phyloP scores from a whole-genome alignment of 2,797 vertebrate species.

The Crypturellus tataupa region DNA sequence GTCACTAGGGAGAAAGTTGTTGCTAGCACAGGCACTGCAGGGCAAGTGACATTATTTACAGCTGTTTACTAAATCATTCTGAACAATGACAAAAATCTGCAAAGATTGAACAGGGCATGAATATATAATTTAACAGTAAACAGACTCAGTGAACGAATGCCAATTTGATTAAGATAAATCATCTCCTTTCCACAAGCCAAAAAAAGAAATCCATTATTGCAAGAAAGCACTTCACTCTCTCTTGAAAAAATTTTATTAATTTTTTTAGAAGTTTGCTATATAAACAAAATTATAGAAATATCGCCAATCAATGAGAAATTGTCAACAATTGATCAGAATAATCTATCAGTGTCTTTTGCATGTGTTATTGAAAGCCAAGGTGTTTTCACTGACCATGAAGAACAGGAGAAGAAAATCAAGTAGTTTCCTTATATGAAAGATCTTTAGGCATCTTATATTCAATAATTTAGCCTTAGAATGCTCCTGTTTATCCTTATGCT shows the following conservation, averaged over 20 bases:
- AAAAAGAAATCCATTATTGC: background rate
- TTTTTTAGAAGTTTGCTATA: background rate
- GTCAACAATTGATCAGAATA: background rate
- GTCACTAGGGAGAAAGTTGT: background rate
- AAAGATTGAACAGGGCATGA: conserved; percentile 3
- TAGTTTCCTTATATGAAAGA: background rate
- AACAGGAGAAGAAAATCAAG: background rate
- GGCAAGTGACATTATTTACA: conserved; percentile 29
- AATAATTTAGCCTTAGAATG: background rate
- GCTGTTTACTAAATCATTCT: conserved; percentile 6
- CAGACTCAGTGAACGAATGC: background rate
- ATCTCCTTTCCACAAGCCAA: background rate
- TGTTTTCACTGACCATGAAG: background rate
- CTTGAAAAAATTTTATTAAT: background rate
- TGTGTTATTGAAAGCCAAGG: background rate
- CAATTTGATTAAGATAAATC: conserved; percentile 22
- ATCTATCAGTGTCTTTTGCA: background rate
- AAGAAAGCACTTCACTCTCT: background rate
- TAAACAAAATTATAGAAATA: background rate
- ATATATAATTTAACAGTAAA: conserved; percentile 30
- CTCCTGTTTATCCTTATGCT: background rate
- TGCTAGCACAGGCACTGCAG: background rate
- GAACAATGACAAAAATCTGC: background rate
- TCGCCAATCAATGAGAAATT: background rate
- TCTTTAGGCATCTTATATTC: rapidly evolving